Evolutionary conservation across 2,888 invertebrate genomes (phyloP).

Genomic region (Drosophila borborema): DNA sequence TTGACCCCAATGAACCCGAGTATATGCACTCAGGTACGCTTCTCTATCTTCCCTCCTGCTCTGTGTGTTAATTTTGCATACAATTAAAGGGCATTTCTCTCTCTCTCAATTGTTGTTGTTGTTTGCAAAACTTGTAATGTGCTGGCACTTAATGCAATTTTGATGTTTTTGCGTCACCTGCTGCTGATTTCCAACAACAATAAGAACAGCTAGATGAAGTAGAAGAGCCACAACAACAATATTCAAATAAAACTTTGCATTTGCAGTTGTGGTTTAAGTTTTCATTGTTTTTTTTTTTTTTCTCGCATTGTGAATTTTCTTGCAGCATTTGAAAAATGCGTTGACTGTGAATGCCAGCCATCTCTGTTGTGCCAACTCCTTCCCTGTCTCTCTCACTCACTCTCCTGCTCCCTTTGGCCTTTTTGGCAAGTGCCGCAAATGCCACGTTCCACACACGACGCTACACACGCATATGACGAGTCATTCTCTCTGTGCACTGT

Average conservation of each 20-base stretch:
- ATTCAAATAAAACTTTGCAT: constrained; percentile 48
- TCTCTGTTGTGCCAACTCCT: neutral
- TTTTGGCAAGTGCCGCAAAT: constrained; percentile 75
- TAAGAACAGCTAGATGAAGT: neutral
- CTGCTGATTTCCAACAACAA: constrained; percentile 40
- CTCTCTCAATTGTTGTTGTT: constrained; percentile 12
- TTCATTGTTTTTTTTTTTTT: constrained; percentile 16
- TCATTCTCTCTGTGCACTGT: constrained; percentile 62
- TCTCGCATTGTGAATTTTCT: constrained; percentile 36
- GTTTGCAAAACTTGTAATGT: constrained; percentile 36
- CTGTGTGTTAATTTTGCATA: constrained; percentile 49
- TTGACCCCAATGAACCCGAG: constrained; percentile 10
- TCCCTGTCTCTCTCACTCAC: neutral
- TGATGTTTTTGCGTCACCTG: constrained; percentile 69
- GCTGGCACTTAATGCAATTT: constrained; percentile 70
- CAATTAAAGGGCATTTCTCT: constrained; percentile 50
- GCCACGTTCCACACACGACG: constrained; percentile 58
- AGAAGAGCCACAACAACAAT: constrained; percentile 19
- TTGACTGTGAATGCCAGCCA: constrained; percentile 23
- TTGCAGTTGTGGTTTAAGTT: constrained; percentile 68
- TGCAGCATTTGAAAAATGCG: constrained; percentile 53
- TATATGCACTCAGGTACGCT: neutral
- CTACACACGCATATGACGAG: constrained; percentile 29
- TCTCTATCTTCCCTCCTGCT: neutral
- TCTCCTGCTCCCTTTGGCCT: constrained; percentile 33